These are phyloP conservation scores for Podarcis muralis DNA, from an alignment of 2,113 vertebrate genomes.

Conservation along the genomic window DNA sequence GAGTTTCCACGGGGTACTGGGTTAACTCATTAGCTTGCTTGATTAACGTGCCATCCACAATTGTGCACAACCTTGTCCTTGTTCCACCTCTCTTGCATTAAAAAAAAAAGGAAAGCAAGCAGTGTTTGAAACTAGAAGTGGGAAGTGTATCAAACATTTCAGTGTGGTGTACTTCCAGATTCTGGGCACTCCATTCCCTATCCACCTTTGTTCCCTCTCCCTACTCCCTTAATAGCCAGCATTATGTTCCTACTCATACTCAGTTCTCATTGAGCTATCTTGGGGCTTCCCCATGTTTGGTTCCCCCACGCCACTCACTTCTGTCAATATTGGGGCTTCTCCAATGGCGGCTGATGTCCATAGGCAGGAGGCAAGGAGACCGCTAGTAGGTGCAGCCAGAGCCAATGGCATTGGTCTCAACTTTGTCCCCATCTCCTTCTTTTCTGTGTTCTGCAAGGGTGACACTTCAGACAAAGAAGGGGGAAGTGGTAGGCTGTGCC, in stretches of 20 bases:
- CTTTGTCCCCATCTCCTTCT: too few species aligned
- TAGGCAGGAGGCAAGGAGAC: too few species aligned
- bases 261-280: not conserved
- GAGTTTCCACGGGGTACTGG: not conserved
- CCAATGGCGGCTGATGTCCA: too few species aligned
- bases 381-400: too few species aligned
- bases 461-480: too few species aligned
- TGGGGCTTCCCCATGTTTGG: not conserved
- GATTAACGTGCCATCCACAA: not conserved
- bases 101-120: not conserved
- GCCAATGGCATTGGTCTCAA: too few species aligned
- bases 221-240: not conserved
- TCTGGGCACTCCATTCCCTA: not conserved
- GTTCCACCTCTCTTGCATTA: not conserved
- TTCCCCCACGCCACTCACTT: not conserved
- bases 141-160: not conserved
- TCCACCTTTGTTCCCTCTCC: not conserved
- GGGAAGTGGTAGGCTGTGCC: too few species aligned
- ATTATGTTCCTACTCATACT: not conserved
- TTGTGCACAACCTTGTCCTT: not conserved
- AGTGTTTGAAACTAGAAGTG: not conserved
- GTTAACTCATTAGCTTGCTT: conserved; percentile 5
- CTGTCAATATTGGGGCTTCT: too few species aligned
- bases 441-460: too few species aligned
- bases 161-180: not conserved